Evolutionary conservation across 2,113 vertebrate species (phyloP).

Genomic region (Guaruba guarouba): DNA sequence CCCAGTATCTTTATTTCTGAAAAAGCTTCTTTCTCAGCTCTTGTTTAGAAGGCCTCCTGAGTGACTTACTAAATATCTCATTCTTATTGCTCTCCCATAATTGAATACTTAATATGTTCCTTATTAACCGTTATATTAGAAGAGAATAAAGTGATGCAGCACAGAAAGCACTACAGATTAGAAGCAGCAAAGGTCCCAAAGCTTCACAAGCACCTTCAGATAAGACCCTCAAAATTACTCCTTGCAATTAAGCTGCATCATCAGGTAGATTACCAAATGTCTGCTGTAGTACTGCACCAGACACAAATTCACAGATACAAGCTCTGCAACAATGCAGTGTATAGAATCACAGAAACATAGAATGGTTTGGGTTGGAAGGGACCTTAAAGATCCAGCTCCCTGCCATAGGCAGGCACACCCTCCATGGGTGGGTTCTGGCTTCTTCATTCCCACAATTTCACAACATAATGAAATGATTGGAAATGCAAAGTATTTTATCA

Average conservation of each 20-base stretch:
- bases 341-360: background rate
- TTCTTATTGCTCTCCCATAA: background rate
- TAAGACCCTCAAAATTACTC: background rate
- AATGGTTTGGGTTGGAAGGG: background rate
- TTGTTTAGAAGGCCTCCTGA: background rate
- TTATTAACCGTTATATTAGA: background rate
- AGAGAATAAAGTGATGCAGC: background rate
- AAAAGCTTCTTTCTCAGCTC: background rate
- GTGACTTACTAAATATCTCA: background rate
- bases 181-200: background rate
- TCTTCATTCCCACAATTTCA: fast-evolving
- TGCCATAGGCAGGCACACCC: background rate
- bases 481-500: background rate
- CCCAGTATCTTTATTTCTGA: background rate
- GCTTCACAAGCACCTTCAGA: background rate
- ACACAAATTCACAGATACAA: background rate
- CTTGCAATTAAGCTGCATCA: background rate
- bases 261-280: background rate
- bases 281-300: background rate
- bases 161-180: background rate
- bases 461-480: fast-evolving
- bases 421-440: background rate
- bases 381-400: background rate
- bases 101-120: background rate
- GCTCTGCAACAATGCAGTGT: background rate